Base-by-base conservation (phyloP, 2,113 vertebrate species). In the Asarcornis scutulata region DNA sequence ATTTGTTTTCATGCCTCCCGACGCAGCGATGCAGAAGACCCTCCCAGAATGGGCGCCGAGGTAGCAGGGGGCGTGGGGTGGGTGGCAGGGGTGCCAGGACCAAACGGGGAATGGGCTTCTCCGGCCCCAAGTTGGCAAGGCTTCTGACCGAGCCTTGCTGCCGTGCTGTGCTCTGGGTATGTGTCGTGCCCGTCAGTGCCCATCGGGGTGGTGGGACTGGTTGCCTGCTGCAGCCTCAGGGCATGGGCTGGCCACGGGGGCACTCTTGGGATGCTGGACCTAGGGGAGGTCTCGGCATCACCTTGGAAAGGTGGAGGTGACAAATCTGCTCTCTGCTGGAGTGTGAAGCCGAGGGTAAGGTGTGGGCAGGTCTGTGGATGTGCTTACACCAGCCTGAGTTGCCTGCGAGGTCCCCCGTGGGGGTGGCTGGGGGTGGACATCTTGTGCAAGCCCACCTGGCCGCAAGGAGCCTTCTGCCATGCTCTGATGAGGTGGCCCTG, bases 1-100 rank as follows among this genome's bases (percentile, higher is more conserved):
- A 76, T 93, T 95, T 95, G 90, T 96, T 96, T 97, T 97, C 94
- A 96, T 95, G 86, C 89, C 86, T 96, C 94, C 88, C 83, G 86
- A 86, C 93, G 78, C 83, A 55, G 94, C 60, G 32, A 91, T 74
- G 88, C 92, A 91, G 95, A 93, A 95, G 74, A 34, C 88, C 87
- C 66, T 90, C 79, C 77, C 90, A 40, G 95, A 73, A 95, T 93
- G 95, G 96, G 76, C 74, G 91, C 0, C 2, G 67, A 95, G 87
- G 95, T 96, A 97, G 56, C 0, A 2, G 23, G 2, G 34, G n/a
- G 29, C 81, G 46, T 0, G 0, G 58, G 69, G 25, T 42, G 1
- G 7, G 44, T 62, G 59, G 3, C 34, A 62, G 55, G 69, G 60
- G 14, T 29, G 31, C 40, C 59, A 62, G n/a, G 89, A 59, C 91